Evolutionary conservation across 2,888 invertebrate species (phyloP), one percentile per base, ranked within the genome.

Genomic region (Callimorpha dominula): DNA sequence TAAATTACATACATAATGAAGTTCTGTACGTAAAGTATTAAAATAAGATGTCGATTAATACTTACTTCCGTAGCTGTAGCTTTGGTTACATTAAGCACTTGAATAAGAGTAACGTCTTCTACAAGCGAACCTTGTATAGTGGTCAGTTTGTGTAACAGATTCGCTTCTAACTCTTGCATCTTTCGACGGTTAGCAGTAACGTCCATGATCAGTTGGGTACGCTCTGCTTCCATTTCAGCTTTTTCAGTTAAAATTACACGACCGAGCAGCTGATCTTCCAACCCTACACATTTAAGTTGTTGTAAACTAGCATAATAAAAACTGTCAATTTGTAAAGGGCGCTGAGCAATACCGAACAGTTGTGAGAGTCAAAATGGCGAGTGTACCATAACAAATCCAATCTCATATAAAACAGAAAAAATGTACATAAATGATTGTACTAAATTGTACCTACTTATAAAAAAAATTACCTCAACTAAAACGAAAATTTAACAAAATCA

Each of bases 221-320:
- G 96, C 90, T 98, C 98, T 0, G 97, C 96, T 92, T 99, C 98
- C 87, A 99, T 95, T 88, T 98, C 98, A 15, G 96, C 96, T 87
- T 98, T 98, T 88, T 99, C 99, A 0, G 97, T 97, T 64, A 98
- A 92, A 78, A 99, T 99, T 0, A 98, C 98, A 72, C 98, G 96
- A 3, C 98, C 98, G 64, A 99, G 89, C 46, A 99, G 91, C 91
- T 99, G 99, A 90, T 99, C 98, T 92, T 99, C 98, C 73, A 99
- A 92, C 80, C 98, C 97, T 85, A 64, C 17, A 62, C 9, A 62
- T 12, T 46, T 46, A 46, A 46, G 43, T 46, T 46, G 43, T 46
- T 46, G 6, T 46, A 46, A 46, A 46, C 43, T 9, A 6, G 4
- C 2, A 31, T 1, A 31, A 31, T 31, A 31, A 31, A 31, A 31